A percentile compares a stretch with the other conserved stretches of the same genome.
phyloP scores from a whole-genome alignment of 2,797 vertebrate species.

The Pangasius macronema region DNA sequence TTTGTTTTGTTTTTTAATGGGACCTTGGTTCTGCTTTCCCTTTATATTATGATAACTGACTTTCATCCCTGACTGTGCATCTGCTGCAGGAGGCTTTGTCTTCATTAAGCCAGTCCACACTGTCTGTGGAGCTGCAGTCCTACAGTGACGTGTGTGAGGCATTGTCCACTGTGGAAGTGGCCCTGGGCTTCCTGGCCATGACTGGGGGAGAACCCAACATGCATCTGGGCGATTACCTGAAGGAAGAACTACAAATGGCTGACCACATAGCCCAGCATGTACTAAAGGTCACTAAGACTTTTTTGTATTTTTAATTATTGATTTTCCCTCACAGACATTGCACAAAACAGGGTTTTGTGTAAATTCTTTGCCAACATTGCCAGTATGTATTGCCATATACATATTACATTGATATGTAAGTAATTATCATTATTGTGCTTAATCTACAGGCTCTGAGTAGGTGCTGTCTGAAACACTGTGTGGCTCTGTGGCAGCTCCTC shows the following conservation, averaged over 20 bases:
- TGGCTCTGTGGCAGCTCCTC: conserved; percentile 90
- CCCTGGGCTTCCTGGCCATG: conserved; percentile 88
- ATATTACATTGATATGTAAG: not conserved
- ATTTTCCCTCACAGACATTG: not conserved
- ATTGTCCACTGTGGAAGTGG: conserved; percentile 81
- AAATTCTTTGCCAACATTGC: no score
- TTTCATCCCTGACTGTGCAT: not conserved
- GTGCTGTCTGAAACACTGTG: conserved; percentile 82
- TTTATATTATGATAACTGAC: not conserved
- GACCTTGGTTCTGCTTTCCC: not conserved
- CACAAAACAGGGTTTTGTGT: not conserved
- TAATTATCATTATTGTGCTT: not conserved
- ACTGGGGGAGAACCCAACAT: conserved; percentile 79
- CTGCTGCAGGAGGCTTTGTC: conserved; percentile 77
- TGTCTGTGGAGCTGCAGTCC: conserved; percentile 84
- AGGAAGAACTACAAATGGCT: conserved; percentile 85
- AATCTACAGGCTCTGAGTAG: conserved; percentile 77
- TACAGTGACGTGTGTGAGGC: conserved; percentile 93
- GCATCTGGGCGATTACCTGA: conserved; percentile 80
- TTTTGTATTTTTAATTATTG: not conserved
- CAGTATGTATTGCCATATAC: no score
- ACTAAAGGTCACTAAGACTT: conserved; percentile 75
- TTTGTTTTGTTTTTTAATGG: not conserved
- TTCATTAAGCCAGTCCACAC: conserved; percentile 66
- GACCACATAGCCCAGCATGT: conserved; percentile 80